These are phyloP conservation scores for Leuciscus waleckii DNA, from an alignment of 2,797 vertebrate species.

Conservation along the genomic window DNA sequence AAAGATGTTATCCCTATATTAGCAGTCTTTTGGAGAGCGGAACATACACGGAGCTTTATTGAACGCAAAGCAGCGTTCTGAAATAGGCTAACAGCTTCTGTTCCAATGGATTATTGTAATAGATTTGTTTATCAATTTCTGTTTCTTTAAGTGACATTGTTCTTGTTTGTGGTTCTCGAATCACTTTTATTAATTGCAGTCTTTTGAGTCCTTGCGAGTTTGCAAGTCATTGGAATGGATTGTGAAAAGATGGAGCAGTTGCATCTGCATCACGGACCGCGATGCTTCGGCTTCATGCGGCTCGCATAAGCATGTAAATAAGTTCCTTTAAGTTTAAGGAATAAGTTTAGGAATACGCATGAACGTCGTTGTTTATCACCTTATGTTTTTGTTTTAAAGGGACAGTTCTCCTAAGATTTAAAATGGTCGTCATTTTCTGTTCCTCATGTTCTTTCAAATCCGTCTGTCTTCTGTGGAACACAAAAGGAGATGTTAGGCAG, in stretches of 20 bases:
- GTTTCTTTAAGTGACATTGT: neutral
- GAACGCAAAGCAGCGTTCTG: neutral
- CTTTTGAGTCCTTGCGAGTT: conserved; percentile 9
- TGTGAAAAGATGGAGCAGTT: neutral
- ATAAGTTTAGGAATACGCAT: neutral
- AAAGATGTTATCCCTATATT: neutral
- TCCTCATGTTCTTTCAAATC: neutral
- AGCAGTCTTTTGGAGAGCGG: neutral
- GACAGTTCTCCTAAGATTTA: neutral
- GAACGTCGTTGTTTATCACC: neutral
- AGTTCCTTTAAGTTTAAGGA: conserved; percentile 25
- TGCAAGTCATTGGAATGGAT: conserved; percentile 2
- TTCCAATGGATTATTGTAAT: neutral
- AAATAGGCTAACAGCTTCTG: neutral
- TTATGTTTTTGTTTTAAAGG: neutral
- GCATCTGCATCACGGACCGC: neutral
- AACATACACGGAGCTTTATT: neutral
- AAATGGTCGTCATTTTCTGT: neutral
- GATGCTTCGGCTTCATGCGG: neutral
- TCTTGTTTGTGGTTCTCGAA: neutral
- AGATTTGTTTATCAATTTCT: neutral
- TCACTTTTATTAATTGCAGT: neutral
- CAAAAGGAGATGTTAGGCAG: neutral
- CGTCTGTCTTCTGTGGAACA: neutral
- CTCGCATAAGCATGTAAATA: neutral